A percentile compares a stretch with the other conserved stretches of the same genome.
Conservation (phyloP, 2,888 invertebrate genomes). For the Acrobasis consociella region DNA sequence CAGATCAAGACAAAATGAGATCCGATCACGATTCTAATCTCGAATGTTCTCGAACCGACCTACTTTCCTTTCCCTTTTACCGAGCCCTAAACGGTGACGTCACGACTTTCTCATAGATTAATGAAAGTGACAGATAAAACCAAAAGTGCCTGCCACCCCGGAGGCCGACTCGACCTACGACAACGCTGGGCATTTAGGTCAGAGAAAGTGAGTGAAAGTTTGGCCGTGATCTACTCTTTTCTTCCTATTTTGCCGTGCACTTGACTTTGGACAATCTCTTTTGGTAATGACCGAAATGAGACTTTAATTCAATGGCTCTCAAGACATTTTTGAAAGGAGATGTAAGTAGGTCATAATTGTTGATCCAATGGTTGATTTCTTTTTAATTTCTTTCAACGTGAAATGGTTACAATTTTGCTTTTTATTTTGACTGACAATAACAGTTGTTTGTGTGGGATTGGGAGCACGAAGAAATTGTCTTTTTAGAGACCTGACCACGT, state of each 20-base stretch:
- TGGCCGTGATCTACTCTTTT: constrained; percentile 71
- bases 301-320: constrained; percentile 38
- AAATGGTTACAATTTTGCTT: constrained; percentile 1
- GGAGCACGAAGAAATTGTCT: neutral
- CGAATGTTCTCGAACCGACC: constrained; percentile 30
- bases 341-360: constrained; percentile 25
- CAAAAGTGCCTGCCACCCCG: constrained; percentile 71
- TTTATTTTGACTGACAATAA: constrained; percentile 7
- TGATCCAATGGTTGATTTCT: constrained; percentile 25
- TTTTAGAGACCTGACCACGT: neutral
- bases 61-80: constrained; percentile 47
- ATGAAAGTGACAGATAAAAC: constrained; percentile 76
- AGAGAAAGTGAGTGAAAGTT: constrained; percentile 76
- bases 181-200: constrained; percentile 63
- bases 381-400: constrained; percentile 20
- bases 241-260: constrained; percentile 63
- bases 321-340: constrained; percentile 21
- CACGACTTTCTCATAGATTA: constrained; percentile 65
- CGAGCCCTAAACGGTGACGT: constrained; percentile 51
- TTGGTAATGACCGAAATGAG: constrained; percentile 35
- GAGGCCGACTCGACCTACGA: constrained; percentile 72
- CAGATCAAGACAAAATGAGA: neutral
- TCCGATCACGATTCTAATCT: constrained; percentile 34
- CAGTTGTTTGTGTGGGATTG: constrained; percentile 2
- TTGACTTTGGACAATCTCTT: constrained; percentile 60